Base-by-base conservation (phyloP, 2,888 invertebrate species). In the Nephrotoma guestfalica region DNA sequence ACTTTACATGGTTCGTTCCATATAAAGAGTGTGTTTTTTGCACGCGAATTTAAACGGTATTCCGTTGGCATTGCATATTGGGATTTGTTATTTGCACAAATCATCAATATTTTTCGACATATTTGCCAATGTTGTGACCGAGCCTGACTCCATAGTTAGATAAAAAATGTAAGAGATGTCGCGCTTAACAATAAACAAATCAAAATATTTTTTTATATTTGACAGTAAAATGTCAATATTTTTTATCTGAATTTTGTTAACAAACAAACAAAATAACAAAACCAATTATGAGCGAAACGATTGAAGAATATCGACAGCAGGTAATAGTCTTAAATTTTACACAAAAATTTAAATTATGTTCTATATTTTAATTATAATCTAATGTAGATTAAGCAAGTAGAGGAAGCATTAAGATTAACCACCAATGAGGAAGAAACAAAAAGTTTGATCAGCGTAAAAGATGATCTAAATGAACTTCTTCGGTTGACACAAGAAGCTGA, bases 381-480 rank as follows among this genome's bases (percentile, higher is more conserved):
- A 4, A 30, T 71, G 86, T 89, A 96, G 95, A 90, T 96, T 86
- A 89, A 91, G 41, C 93, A 94, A 91, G 94, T 96, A 11, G 92
- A 93, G 88, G 91, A 93, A 88, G 94, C 95, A 5, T 89, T 96
- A 13, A 90, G 91, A 87, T 90, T 89, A 18, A 91, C 91, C 15
- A 91, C 92, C 87, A 92, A 91, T 30, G 91, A 92, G 0, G 93
- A 94, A 88, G 93, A 92, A 86, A 89, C 89, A 71, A 92, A 93
- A 85, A 94, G 94, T 42, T 91, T 96, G 40, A 88, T 93, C 86
- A 92, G 93, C 84, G 91, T 96, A 11, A 93, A 94, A 89, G 92
- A 93, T 40, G 95, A 96, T 89, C 92, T 96, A 83, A 91, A 93
- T 88, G 94, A 96, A 90, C 92, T 96, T 0, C 93, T 96, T 86